Percentiles rank a stretch among this genome's conserved stretches.
Conservation (phyloP, 2,113 vertebrate genomes). For the Chloropsis hardwickii region DNA sequence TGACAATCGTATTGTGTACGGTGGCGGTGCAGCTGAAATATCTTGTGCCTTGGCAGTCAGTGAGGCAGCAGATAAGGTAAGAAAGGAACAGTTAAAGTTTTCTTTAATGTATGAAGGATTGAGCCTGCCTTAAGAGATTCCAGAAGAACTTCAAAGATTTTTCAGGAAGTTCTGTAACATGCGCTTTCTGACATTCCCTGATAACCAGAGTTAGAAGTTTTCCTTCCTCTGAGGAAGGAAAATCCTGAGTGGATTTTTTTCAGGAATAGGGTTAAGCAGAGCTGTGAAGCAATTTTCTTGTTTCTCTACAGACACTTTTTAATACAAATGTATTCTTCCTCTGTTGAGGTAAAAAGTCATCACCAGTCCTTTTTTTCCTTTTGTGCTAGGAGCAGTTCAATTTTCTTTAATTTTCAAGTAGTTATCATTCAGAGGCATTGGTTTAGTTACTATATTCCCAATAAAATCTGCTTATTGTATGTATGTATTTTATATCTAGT, state of each 20-base stretch:
- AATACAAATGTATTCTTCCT: too few species aligned
- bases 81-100: background rate
- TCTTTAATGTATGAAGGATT: background rate
- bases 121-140: background rate
- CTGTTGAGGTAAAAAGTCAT: background rate
- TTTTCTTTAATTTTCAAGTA: background rate
- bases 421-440: background rate
- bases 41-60: constrained; percentile 92
- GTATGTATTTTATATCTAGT: background rate
- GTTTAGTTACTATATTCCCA: background rate
- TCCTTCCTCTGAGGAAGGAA: background rate
- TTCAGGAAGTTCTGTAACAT: fast-evolving
- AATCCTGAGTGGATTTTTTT: too few species aligned
- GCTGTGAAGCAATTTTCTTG: too few species aligned
- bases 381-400: background rate
- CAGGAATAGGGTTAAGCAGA: too few species aligned
- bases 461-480: background rate
- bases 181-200: fast-evolving
- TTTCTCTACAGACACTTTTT: too few species aligned
- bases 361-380: background rate
- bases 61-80: constrained; percentile 91
- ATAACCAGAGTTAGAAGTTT: background rate
- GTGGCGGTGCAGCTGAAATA: constrained; percentile 93
- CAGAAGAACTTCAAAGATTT: background rate
- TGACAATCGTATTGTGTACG: constrained; percentile 93